Conservation (phyloP, 2,113 vertebrate genomes). For the Petaurus breviceps region DNA sequence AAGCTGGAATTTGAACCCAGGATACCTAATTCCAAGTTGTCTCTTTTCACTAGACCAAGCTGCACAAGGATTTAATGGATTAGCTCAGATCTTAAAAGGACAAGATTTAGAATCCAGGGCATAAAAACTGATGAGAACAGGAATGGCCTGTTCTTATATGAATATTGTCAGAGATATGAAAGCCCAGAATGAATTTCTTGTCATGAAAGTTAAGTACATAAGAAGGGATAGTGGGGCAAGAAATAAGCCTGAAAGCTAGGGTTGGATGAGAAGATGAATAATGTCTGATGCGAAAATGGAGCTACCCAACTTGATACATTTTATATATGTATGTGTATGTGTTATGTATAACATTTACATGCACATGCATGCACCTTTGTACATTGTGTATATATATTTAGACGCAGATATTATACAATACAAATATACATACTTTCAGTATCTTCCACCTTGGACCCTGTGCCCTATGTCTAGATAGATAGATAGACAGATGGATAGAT, state of each 20-base stretch:
- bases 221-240: not conserved
- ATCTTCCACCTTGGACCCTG: not conserved
- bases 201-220: not conserved
- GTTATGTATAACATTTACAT: not conserved
- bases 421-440: no score
- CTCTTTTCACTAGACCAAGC: not conserved
- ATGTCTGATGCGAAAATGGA: not conserved
- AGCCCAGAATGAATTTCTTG: not conserved
- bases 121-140: not conserved
- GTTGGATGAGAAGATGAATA: not conserved
- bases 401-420: no score
- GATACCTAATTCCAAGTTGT: not conserved
- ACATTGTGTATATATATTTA: not conserved
- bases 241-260: not conserved
- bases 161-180: not conserved
- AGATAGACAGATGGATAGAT: no score
- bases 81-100: not conserved
- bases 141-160: not conserved
- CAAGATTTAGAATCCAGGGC: not conserved
- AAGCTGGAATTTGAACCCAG: not conserved
- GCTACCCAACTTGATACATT: not conserved
- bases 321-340: not conserved
- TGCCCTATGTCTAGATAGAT: not conserved
- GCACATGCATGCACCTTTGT: not conserved
- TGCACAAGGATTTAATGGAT: not conserved